These are phyloP conservation scores for Myotis planiceps DNA, from an alignment of 2,797 vertebrate species.

Conservation along the genomic window DNA sequence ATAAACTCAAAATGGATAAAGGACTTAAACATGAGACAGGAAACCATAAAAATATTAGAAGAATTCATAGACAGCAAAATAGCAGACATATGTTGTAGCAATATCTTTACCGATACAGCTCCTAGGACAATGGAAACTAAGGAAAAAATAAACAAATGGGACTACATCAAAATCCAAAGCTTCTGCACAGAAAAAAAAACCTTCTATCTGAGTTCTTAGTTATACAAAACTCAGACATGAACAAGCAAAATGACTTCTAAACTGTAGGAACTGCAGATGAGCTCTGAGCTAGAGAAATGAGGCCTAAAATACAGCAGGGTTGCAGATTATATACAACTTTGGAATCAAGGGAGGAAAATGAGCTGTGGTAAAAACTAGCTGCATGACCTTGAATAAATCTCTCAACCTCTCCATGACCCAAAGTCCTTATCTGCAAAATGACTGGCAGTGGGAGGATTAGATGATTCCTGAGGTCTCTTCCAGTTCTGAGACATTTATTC, in stretches of 20 bases:
- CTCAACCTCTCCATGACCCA: conserved; percentile 42
- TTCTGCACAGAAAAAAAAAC: too few species aligned
- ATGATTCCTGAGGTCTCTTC: conserved; percentile 54
- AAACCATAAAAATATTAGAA: too few species aligned
- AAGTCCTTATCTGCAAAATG: conserved; percentile 41
- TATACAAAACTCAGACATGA: not conserved
- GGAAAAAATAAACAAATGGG: too few species aligned
- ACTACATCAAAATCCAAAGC: too few species aligned
- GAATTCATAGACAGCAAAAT: too few species aligned
- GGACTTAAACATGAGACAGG: too few species aligned
- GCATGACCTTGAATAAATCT: conserved; percentile 11
- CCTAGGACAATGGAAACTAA: too few species aligned
- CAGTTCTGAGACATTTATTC: conserved; percentile 65
- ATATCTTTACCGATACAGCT: too few species aligned
- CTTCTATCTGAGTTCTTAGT: not conserved
- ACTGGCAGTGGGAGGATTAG: conserved; percentile 45
- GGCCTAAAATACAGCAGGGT: not conserved
- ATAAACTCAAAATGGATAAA: too few species aligned
- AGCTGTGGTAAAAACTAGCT: not conserved
- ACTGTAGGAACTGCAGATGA: not conserved
- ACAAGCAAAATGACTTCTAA: not conserved
- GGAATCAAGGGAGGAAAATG: not conserved
- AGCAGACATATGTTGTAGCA: too few species aligned
- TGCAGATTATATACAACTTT: not conserved
- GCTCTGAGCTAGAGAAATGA: not conserved